A percentile compares a stretch with the other conserved stretches of the same genome.
phyloP scores from a whole-genome alignment of 1,140 invertebrate species.

The Drosophila melanogaster region Release_6_plus_ISO1_MT NT_037436.4:7891001-7891500 shows the following conservation, averaged over 20 bases:
- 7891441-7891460: neutral
- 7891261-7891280: conserved; percentile 2
- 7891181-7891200: conserved; percentile 1
- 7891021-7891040: conserved; percentile 63
- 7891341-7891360: too few relatives aligned
- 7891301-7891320: neutral
- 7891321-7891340: neutral
- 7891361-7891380: too few relatives aligned
- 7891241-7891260: conserved; percentile 28
- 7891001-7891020: conserved; percentile 62
- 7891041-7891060: conserved; percentile 30
- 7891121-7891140: conserved; percentile 38
- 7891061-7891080: conserved; percentile 19
- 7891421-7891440: neutral
- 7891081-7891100: conserved; percentile 27
- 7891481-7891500: conserved; percentile 16
- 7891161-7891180: conserved; percentile 32
- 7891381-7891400: too few relatives aligned
- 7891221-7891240: conserved; percentile 10
- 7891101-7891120: conserved; percentile 35
- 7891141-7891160: conserved; percentile 39
- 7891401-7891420: too few relatives aligned
- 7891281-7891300: neutral
- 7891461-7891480: conserved; percentile 2
- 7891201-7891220: conserved; percentile 1